These are phyloP conservation scores for Sebastes nivosus DNA, from an alignment of 2,797 vertebrate species.

Conservation along the genomic window DNA sequence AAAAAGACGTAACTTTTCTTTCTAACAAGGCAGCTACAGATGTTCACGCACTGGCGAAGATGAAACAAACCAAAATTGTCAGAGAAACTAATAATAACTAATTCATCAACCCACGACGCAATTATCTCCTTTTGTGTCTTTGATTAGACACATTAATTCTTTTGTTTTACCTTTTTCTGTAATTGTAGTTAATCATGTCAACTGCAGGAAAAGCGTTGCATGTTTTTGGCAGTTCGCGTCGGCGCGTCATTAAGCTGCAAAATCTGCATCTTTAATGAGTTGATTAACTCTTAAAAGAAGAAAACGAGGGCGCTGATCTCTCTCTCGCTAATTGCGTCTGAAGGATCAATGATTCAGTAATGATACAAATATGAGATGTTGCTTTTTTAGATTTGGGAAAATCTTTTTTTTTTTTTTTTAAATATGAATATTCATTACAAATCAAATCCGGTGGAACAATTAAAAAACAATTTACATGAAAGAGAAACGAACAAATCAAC, in stretches of 20 bases:
- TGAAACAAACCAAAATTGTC: conserved; percentile 26
- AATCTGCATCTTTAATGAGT: conserved; percentile 65
- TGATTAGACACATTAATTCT: conserved; percentile 61
- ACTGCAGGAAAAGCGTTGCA: conserved; percentile 4
- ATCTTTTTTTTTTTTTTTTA: not conserved
- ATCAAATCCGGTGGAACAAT: conserved; percentile 1
- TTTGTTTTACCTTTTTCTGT: conserved; percentile 64
- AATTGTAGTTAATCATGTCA: conserved; percentile 64
- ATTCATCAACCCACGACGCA: conserved; percentile 32
- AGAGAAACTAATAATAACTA: conserved; percentile 45
- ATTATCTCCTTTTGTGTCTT: conserved; percentile 64
- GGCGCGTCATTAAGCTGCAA: conserved; percentile 45
- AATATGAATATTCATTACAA: conserved; percentile 42
- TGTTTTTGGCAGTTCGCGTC: not conserved
- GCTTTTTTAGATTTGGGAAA: conserved; percentile 15
- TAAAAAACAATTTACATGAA: not conserved
- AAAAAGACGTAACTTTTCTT: conserved; percentile 22
- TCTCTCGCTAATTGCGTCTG: conserved; percentile 39
- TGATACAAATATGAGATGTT: conserved; percentile 33
- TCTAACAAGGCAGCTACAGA: conserved; percentile 49
- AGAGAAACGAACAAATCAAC: not conserved
- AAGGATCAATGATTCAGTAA: conserved; percentile 48
- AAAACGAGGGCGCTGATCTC: conserved; percentile 35
- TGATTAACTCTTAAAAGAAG: conserved; percentile 45
- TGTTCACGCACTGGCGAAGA: conserved; percentile 39